Conservation (phyloP, 2,888 invertebrate species). For the Volucella bombylans region DNA sequence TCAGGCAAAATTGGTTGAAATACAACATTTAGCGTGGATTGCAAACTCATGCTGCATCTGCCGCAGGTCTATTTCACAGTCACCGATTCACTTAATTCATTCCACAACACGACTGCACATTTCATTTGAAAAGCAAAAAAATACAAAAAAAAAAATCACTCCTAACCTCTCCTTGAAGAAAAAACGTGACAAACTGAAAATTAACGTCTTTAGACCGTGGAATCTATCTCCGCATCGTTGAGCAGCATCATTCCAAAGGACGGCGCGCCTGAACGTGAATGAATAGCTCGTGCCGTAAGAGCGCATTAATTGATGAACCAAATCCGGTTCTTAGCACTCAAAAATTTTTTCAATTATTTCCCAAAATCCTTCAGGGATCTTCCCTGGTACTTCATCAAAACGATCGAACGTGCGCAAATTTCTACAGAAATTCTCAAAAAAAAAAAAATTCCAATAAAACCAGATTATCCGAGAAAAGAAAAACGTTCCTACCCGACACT, state of each 20-base stretch:
- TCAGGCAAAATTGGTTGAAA: neutral
- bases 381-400: neutral
- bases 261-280: neutral
- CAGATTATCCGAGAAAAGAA: neutral
- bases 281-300: constrained; percentile 3
- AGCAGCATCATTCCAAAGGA: neutral
- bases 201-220: neutral
- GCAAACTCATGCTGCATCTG: neutral
- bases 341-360: neutral
- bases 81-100: constrained; percentile 9
- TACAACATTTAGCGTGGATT: neutral
- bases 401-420: constrained; percentile 21
- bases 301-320: constrained; percentile 17
- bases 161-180: neutral
- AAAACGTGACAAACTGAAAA: constrained; percentile 12
- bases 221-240: neutral
- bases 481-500: neutral
- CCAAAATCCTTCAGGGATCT: neutral
- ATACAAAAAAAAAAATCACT: neutral
- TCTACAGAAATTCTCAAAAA: neutral
- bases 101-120: constrained; percentile 4
- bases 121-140: neutral
- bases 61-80: neutral
- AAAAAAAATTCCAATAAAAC: constrained; percentile 20
- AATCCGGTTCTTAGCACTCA: neutral